Percentiles rank a stretch among this genome's conserved stretches.
phyloP scores from a whole-genome alignment of 2,888 invertebrate genomes.

The Quadroppia sp. region DNA sequence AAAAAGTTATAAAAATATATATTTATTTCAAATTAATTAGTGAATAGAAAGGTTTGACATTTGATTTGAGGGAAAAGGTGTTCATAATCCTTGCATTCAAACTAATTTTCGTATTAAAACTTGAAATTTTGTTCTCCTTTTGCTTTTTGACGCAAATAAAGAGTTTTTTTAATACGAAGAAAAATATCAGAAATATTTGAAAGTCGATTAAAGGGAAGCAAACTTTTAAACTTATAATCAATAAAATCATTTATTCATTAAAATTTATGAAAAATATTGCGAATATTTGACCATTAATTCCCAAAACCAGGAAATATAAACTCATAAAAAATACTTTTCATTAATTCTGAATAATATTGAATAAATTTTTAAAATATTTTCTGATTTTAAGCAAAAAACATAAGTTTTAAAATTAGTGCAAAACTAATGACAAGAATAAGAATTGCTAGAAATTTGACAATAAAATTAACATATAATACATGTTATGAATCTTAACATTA shows the following conservation, averaged over 20 bases:
- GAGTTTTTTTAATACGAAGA: no score
- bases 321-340: neutral
- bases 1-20: no score
- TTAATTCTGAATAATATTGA: neutral
- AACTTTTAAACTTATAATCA: neutral
- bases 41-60: no score
- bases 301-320: neutral
- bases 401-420: neutral
- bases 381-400: neutral
- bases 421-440: neutral
- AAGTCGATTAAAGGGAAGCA: no score
- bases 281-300: neutral
- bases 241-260: neutral
- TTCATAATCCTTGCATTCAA: no score
- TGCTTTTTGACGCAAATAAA: neutral
- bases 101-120: no score
- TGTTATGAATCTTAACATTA: neutral
- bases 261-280: neutral
- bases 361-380: neutral
- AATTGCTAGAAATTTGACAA: neutral
- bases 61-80: no score
- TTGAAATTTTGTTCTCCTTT: neutral
- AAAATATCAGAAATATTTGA: no score
- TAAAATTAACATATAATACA: slow-evolving; percentile 21
- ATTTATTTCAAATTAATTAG: no score